Base-by-base conservation (phyloP, 2,888 invertebrate species). In the Caenorhabditis sp. region DNA sequence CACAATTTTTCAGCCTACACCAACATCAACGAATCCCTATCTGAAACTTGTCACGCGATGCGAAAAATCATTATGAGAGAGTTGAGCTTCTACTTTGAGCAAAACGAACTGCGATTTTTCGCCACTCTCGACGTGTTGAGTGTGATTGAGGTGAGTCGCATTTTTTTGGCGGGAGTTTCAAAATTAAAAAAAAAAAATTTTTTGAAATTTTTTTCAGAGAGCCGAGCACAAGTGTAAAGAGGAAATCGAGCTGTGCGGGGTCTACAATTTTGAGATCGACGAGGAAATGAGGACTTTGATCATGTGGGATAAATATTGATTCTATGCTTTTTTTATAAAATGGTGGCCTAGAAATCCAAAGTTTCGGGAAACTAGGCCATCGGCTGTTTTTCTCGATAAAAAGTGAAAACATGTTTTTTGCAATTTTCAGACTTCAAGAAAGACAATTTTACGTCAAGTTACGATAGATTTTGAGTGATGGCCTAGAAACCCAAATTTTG, bases 141-240 rank as follows among this genome's bases (percentile, higher is more conserved):
- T 51, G 16, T 74, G 22, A 63, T 74, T 2, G 74, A 74, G 64
- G 74, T 74, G 16, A 54, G 22, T 59, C 1, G 31, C 31, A 31
- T 31, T 31, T 31, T 31, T 31, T 31, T 4, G 31, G 31, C 31
- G 31, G 7, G 31, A 31, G n/a, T 41, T 2, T 41, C 41, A 41
- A 2, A 41, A 41, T 14, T 1, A 12, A 0, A 12, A 41, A n/a
- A 7, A 16, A 49, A 49, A 19, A 5, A 19, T 22, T 22, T 51
- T 6, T 56, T 73, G 24, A 47, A 31, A 31, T 1, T 10, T n/a
- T 19, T 24, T 54, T 54, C 58, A 75, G 75, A 44, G 41, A 16
- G 75, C 75, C 35, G 75, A 75, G 41, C 41, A 49, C 22, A 76
- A 69, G n/a, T 76, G 76, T 41, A 68, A 76, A 41, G 69, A 76